phyloP scores from a whole-genome alignment of 2,797 vertebrate genomes.

The Melanotaenia trifasciata region DNA sequence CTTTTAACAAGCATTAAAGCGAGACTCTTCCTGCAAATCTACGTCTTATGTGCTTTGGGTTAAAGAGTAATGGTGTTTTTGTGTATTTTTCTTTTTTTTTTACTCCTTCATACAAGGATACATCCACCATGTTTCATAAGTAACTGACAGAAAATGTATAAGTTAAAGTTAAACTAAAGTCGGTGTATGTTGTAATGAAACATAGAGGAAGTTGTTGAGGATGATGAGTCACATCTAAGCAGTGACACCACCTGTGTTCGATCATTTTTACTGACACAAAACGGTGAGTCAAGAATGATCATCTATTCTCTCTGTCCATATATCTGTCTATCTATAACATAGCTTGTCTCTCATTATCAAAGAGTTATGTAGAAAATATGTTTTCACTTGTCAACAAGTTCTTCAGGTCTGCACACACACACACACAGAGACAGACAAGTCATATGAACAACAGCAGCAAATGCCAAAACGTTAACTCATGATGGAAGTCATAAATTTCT shows the following conservation, averaged over 20 bases:
- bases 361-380: slow-evolving; percentile 43
- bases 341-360: slow-evolving; percentile 24
- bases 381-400: slow-evolving; percentile 62
- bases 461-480: slow-evolving; percentile 77
- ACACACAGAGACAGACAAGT: slow-evolving; percentile 29
- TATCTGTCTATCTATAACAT: slow-evolving; percentile 11
- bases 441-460: slow-evolving; percentile 53
- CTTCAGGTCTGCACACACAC: slow-evolving; percentile 27
- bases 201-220: slow-evolving; percentile 2
- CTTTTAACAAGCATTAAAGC: slow-evolving; percentile 50
- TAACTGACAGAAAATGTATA: neutral
- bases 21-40: slow-evolving; percentile 17
- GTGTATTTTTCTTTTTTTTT: neutral
- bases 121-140: neutral
- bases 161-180: neutral
- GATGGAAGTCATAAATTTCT: slow-evolving; percentile 75
- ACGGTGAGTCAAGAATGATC: slow-evolving; percentile 23
- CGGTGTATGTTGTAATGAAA: neutral
- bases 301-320: slow-evolving; percentile 8
- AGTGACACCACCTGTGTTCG: slow-evolving; percentile 41
- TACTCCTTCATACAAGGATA: neutral
- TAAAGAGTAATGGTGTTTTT: slow-evolving; percentile 2
- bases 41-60: neutral
- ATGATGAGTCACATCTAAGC: slow-evolving; percentile 22
- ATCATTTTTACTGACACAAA: slow-evolving; percentile 30